Evolutionary conservation across 1,140 invertebrate genomes (phyloP).

Genomic region (Catajapyx aquilonaris): DNA sequence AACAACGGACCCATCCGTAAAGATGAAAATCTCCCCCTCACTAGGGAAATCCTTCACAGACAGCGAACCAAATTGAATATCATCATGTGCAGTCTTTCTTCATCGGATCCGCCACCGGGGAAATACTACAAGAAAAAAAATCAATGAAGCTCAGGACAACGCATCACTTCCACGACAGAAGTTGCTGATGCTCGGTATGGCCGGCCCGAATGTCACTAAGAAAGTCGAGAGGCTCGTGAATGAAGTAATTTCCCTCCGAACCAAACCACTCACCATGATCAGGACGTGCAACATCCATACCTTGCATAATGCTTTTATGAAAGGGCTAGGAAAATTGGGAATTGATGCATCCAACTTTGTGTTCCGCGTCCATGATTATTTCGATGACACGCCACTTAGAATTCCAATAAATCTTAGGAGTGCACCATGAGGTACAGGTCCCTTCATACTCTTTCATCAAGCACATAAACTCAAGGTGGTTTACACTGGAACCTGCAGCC

Average conservation of each 20-base stretch:
- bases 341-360: conserved; percentile 10
- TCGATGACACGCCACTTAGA: conserved; percentile 11
- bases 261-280: conserved; percentile 9
- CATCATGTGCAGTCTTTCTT: conserved; percentile 13
- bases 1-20: too few species aligned
- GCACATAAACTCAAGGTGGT: conserved; percentile 12
- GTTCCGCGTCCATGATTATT: conserved; percentile 12
- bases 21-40: too few species aligned
- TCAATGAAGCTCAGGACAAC: conserved; percentile 8
- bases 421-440: conserved; percentile 9
- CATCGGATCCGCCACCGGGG: conserved; percentile 9
- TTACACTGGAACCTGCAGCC: conserved; percentile 11
- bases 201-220: conserved; percentile 17
- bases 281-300: conserved; percentile 13
- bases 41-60: too few species aligned
- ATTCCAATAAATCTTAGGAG: conserved; percentile 12
- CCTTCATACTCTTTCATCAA: conserved; percentile 13
- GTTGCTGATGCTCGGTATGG: conserved; percentile 12
- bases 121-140: conserved; percentile 5
- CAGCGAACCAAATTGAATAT: too few species aligned
- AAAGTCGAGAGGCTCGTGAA: conserved; percentile 11
- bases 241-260: conserved; percentile 9
- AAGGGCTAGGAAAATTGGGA: conserved; percentile 12
- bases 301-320: conserved; percentile 13
- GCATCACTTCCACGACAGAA: conserved; percentile 4